Base-by-base conservation (phyloP, 2,797 vertebrate genomes). In the Paedocypris micromegethes region DNA sequence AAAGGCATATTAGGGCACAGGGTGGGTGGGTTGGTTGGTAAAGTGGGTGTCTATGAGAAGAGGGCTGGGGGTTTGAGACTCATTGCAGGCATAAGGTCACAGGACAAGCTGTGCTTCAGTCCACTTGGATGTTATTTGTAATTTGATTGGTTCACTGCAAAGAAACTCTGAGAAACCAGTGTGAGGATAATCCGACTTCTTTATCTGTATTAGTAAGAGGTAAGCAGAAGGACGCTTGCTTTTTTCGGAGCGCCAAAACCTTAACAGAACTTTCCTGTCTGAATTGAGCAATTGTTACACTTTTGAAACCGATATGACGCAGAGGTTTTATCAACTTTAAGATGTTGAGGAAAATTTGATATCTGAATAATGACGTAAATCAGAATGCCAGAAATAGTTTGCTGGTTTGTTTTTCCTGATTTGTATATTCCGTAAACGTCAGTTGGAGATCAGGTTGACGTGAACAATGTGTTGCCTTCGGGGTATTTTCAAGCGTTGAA, bases 1-100 rank as follows among this genome's bases (percentile, higher is more conserved):
- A 75, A 74, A 87, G 86, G 81, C 87, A 85, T 85, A 87, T 89
- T 88, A 86, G 87, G 86, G 86, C 85, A 88, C 78, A 83, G 83
- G 84, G 80, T 81, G 82, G 82, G 80, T 23, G 23, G 23, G 23
- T 23, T 23, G 23, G 23, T 23, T 23, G 23, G 23, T 23, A 23
- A 23, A 82, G 78, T 77, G 81, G 77, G 81, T 77, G 76, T 72
- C 73, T 81, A 74, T 77, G 46, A 81, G 75, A 81, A 78, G 51
- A 64, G 67, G 61, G 55, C 73, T 72, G 68, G 49, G 46, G 59
- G 53, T 68, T 55, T 48, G 47, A 66, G 81, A 77, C 78, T 80
- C 76, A 75, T 77, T 75, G 74, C 65, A 70, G 64, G 9, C 55
- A 4, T 55, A 66, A 23, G 72, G 71, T 71, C 53, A 72, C 48